Base-by-base conservation (phyloP, 2,797 vertebrate species). In the Hypotaenidia philippensis region DNA sequence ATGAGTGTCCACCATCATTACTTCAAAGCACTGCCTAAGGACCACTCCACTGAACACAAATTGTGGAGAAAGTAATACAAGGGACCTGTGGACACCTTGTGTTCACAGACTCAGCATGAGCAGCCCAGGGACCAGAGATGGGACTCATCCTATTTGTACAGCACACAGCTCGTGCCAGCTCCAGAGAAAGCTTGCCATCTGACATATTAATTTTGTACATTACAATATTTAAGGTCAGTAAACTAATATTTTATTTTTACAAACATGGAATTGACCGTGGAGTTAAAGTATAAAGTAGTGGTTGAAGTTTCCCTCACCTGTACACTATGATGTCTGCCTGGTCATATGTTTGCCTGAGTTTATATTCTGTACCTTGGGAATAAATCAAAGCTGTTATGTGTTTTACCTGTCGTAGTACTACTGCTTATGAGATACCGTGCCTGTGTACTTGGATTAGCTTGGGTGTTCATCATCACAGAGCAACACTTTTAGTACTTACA, bases 341-440 rank as follows among this genome's bases (percentile, higher is more conserved):
- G 60, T 47, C 32, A 47, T 71, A 4, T 66, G 83, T 83, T 95
- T 83, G 25, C 72, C 53, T 83, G 69, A 75, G 83, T 90, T 41
- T 41, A 90, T 94, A 93, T 81, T 88, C 57, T 81, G 25, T 57
- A 49, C 34, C 57, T 81, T 59, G 31, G 4, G 82, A 80, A 91
- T 74, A 87, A 90, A 94, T 94, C 50, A 91, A 90, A 94, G 57
- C 19, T 91, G 31, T 29, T 71, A 27, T 2, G 7, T 53, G 53
- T 87, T 92, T 94, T 85, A 78, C 29, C 23, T 81, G 89, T 79
- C 34, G 19, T 12, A 69, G 47, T 44, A 88, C 12, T 72, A 22
- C 11, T 85, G 21, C 55, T 94, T 81, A 88, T 77, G 65, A 83
- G 32, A 64, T 68, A 71, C 61, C 53, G 23, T 47, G 47, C 12